Evolutionary conservation across 1,140 invertebrate species (phyloP).

Genomic region (Rhagoletis zephyria): DNA sequence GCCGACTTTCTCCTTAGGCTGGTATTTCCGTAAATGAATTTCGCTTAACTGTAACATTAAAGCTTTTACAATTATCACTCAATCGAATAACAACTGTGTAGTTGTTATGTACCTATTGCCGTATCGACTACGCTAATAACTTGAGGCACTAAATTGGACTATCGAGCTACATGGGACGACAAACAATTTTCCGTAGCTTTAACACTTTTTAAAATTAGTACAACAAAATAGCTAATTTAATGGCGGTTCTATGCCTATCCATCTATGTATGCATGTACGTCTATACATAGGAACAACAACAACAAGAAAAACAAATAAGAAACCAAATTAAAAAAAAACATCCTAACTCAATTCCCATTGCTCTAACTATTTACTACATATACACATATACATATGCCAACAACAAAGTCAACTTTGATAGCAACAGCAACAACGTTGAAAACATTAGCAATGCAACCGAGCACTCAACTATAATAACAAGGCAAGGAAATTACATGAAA

Average conservation of each 20-base stretch:
- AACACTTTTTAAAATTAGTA: conserved; percentile 49
- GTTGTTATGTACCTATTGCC: background rate
- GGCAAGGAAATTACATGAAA: conserved; percentile 51
- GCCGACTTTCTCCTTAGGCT: background rate
- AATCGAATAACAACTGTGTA: conserved; percentile 27
- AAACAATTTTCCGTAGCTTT: conserved; percentile 40
- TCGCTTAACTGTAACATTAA: conserved; percentile 18
- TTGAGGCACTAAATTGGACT: conserved; percentile 14
- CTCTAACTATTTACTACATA: background rate
- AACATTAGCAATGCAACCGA: conserved; percentile 45
- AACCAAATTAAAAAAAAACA: background rate
- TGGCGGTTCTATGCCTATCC: background rate
- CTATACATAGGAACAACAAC: background rate
- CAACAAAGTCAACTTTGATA: background rate
- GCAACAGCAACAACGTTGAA: background rate
- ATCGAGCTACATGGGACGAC: conserved; percentile 5
- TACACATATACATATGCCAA: background rate
- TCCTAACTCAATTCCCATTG: background rate
- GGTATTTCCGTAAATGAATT: conserved; percentile 13
- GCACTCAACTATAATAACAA: conserved; percentile 47
- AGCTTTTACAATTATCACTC: conserved; percentile 32
- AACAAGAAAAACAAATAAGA: background rate
- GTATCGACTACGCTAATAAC: conserved; percentile 23
- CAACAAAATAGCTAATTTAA: conserved; percentile 34
- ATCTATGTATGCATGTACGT: background rate